Evolutionary conservation across 2,797 vertebrate species (phyloP).

Genomic region (Ctenosaura bakeri): DNA sequence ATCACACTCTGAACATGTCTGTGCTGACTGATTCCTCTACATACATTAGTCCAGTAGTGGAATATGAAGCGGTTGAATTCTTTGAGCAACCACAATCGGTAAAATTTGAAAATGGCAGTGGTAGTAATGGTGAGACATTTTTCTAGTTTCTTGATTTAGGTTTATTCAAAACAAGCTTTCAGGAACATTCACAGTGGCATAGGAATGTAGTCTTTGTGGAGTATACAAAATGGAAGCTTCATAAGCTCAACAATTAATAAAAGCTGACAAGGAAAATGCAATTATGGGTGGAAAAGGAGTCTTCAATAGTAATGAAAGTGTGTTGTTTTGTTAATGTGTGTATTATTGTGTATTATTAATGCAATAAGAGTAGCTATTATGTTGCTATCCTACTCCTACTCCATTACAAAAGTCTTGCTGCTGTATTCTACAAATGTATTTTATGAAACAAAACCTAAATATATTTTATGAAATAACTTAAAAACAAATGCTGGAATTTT

Average conservation of each 20-base stretch:
- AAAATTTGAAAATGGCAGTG: too few relatives aligned
- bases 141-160: neutral
- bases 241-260: neutral
- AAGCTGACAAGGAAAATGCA: neutral
- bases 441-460: too few relatives aligned
- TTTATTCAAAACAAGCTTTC: neutral
- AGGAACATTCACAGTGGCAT: neutral
- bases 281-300: neutral
- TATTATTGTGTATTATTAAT: neutral
- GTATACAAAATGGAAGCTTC: neutral
- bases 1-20: neutral
- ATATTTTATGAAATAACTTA: slow-evolving; percentile 10
- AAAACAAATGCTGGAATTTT: neutral
- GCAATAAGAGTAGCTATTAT: neutral
- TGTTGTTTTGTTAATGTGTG: neutral
- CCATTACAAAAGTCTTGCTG: too few relatives aligned
- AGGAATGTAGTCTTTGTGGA: too few relatives aligned
- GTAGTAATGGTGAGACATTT: too few relatives aligned
- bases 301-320: neutral
- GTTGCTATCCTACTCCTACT: too few relatives aligned
- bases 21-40: neutral
- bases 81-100: neutral
- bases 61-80: neutral
- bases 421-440: too few relatives aligned
- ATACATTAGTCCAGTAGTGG: neutral